Base-by-base conservation (phyloP, 2,797 vertebrate species). In the Brotogeris chrysoptera region DNA sequence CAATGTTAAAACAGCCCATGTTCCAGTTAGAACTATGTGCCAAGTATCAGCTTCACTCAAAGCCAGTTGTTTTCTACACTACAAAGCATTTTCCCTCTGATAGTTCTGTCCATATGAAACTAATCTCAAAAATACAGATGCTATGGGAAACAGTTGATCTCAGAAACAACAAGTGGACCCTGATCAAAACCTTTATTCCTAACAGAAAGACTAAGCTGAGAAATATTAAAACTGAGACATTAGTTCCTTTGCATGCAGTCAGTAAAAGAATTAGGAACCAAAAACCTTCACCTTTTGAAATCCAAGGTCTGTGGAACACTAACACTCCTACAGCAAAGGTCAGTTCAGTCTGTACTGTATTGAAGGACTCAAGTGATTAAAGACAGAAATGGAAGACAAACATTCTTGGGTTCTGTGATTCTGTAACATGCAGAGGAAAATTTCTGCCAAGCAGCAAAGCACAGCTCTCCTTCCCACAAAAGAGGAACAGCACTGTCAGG, bases 401-500 rank as follows among this genome's bases (percentile, higher is more conserved):
- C 28, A 41, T 44, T 47, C 3, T 50, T 55, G 79, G 63, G 39
- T 25, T 46, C 25, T 70, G 13, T 3, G 8, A 47, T 25, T 69
- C 59, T 46, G 23, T 34, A 74, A 78, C 47, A 73, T 7, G 20
- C 55, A 87, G 30, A 88, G 9, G 8, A 83, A 81, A 69, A 39
- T 3, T 53, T 65, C 11, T 55, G 10, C 24, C 18, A 47, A 13
- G 65, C 10, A 81, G 44, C 55, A 87, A 80, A 73, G 68, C 11
- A 76, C 2, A 81, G 27, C 6, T 6, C 18, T 81, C 24, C 15
- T 49, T 84, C 30, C 30, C 65, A 52, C 28, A 74, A 63, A 34
- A 7, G 3, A 2, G 28, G 19, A 49, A 34, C 34, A 47, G 8
- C 30, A 19, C 1, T 12, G 5, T 38, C 52, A 23, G 15, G 0